These are phyloP conservation scores for Aythya baeri DNA, from an alignment of 2,113 vertebrate genomes.

Conservation along the genomic window DNA sequence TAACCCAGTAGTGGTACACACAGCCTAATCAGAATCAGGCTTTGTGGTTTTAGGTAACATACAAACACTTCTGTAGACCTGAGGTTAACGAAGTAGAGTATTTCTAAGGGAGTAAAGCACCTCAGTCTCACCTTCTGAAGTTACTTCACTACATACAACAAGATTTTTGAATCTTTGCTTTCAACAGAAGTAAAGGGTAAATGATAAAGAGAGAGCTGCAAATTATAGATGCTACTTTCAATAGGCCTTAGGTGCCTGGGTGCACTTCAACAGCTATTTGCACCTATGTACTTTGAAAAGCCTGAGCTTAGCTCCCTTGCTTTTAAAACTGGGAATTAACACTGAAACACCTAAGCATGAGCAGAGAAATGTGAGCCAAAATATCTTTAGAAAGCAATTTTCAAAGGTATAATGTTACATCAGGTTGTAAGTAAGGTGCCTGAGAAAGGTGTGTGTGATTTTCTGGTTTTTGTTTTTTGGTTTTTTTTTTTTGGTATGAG, in stretches of 20 bases:
- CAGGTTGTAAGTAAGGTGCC: not conserved
- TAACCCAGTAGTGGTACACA: constrained; percentile 14
- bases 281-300: not conserved
- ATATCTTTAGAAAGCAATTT: not conserved
- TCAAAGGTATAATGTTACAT: not conserved
- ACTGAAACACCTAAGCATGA: not conserved
- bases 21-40: constrained; percentile 51
- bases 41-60: constrained; percentile 43
- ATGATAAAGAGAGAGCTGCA: not conserved
- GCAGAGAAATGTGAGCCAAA: not conserved
- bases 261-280: not conserved
- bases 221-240: not conserved
- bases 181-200: not conserved
- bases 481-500: not conserved
- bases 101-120: constrained; percentile 16
- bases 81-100: not conserved
- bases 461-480: no score
- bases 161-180: not conserved
- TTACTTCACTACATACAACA: not conserved
- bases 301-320: not conserved
- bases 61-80: constrained; percentile 2
- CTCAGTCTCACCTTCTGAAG: not conserved
- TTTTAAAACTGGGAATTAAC: not conserved
- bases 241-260: not conserved
- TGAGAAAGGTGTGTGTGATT: not conserved